Conservation (phyloP, 2,888 invertebrate genomes). For the Drosophila maculinotata region DNA sequence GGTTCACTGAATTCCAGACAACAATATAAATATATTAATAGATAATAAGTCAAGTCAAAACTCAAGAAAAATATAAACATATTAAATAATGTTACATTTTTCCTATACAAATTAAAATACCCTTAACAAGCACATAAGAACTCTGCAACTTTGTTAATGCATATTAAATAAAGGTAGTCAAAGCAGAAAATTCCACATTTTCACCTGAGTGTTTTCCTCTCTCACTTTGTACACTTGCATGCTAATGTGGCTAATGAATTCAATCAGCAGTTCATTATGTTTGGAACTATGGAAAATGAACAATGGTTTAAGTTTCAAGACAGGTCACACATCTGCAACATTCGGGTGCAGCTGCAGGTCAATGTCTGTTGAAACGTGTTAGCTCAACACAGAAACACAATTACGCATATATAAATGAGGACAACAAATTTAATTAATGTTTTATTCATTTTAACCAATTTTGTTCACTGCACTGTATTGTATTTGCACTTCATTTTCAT, state of each 20-base stretch:
- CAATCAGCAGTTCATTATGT: constrained; percentile 58
- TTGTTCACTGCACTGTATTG: constrained; percentile 10
- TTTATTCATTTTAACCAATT: constrained; percentile 27
- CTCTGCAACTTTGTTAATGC: constrained; percentile 20
- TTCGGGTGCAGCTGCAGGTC: background rate
- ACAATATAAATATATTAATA: no score
- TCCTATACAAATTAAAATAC: background rate
- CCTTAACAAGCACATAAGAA: background rate
- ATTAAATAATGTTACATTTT: background rate
- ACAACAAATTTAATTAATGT: constrained; percentile 23
- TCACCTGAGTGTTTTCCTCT: constrained; percentile 2
- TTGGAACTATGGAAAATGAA: constrained; percentile 46
- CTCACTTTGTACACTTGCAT: constrained; percentile 15
- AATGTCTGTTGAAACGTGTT: constrained; percentile 25
- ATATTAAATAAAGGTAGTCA: constrained; percentile 26
- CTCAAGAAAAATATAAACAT: no score
- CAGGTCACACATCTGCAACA: background rate
- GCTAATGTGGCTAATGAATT: constrained; percentile 21
- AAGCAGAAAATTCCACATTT: constrained; percentile 3
- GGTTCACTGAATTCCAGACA: no score
- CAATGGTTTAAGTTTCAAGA: constrained; percentile 28
- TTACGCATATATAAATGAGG: constrained; percentile 17
- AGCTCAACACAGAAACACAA: constrained; percentile 12
- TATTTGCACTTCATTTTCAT: constrained; percentile 11
- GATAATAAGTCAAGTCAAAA: no score